Conservation (phyloP, 2,797 vertebrate species). For the Lepilemur septentrionalis region DNA sequence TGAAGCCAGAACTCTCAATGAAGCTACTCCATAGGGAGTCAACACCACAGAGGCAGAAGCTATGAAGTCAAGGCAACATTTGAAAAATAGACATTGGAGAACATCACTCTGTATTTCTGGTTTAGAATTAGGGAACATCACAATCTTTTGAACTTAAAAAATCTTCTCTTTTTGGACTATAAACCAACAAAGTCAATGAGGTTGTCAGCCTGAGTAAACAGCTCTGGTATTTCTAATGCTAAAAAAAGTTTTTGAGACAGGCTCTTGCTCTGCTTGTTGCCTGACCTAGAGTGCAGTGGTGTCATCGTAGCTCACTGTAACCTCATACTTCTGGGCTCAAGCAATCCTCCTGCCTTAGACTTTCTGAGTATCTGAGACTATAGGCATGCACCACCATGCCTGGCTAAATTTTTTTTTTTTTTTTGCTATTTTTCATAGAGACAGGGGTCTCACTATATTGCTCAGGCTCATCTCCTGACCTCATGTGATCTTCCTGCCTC, state of each 20-base stretch:
- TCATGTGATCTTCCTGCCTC: neutral
- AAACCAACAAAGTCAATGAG: neutral
- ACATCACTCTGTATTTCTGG: neutral
- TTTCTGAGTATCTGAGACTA: neutral
- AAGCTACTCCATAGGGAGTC: neutral
- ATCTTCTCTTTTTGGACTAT: neutral
- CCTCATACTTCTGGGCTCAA: neutral
- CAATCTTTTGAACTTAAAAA: neutral
- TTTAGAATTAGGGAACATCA: neutral
- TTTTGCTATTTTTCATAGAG: neutral
- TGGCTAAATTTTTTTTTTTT: neutral
- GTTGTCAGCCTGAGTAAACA: neutral
- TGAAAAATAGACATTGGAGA: neutral
- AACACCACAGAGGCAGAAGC: neutral
- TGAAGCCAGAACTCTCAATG: neutral
- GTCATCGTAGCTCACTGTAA: neutral
- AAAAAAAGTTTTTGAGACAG: neutral
- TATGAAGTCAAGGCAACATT: neutral
- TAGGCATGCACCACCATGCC: no score
- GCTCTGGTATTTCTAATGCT: neutral
- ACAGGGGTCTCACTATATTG: neutral
- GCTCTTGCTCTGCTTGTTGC: neutral
- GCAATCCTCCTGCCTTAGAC: neutral
- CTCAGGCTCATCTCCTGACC: neutral
- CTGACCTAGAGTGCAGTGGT: neutral